Base-by-base conservation (phyloP, 2,888 invertebrate genomes). In the Nebria brevicollis region DNA sequence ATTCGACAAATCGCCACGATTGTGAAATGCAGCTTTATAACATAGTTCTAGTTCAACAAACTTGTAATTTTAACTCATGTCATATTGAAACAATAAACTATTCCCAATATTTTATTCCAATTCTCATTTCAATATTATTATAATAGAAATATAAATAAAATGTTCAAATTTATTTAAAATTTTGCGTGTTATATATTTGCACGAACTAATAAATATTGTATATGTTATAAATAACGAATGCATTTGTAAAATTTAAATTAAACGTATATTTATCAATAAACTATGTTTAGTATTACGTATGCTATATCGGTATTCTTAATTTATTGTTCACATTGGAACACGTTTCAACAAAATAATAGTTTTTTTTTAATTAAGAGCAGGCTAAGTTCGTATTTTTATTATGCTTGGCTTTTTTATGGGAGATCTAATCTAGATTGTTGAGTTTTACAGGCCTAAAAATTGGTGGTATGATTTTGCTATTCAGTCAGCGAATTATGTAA, bases 401-500 rank as follows among this genome's bases (percentile, higher is more conserved):
- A 54, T 8, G 54, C 54, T 54, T 54, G 54, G 54, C 43, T 54
- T 54, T 54, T 54, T 54, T 54, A 54, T 54, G 13, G 54, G 54
- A 54, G 54, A 54, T 54, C 54, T 54, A 54, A 54, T 54, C 54
- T 54, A 54, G 54, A 54, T 54, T 54, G 54, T 54, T 54, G 54
- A 54, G 54, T 54, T 54, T 54, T 11, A 54, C 54, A 13, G 54
- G 54, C 54, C 54, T 54, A 8, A 54, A 54, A 54, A 54, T 54
- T 54, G 54, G 54, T 6, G 54, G 54, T 11, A 26, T 20, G 70
- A 70, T 70, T 70, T 70, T 70, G 70, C 70, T 73, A 41, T 34
- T 15, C 11, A 41, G 41, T 73, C 15, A 41, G 73, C 73, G 73
- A 73, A 73, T 42, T 68, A 68, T 68, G 26, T 68, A 73, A 73